Evolutionary conservation across 2,797 vertebrate genomes (phyloP).

Genomic region (Acomys russatus): DNA sequence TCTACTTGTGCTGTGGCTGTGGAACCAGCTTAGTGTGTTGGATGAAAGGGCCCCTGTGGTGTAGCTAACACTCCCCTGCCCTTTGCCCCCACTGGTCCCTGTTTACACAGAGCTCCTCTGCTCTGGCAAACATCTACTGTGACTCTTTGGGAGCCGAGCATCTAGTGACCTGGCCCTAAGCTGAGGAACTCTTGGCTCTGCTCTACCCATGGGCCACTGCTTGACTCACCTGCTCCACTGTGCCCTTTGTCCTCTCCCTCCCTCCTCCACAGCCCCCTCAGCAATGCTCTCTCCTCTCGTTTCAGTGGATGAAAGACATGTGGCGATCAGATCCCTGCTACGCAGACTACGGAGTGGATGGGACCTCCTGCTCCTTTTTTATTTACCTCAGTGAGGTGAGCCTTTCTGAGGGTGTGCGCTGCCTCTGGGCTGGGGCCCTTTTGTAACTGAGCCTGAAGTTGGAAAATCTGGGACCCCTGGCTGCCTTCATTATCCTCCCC

Average conservation of each 20-base stretch:
- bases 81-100: not conserved
- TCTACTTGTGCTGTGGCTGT: not conserved
- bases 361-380: conserved; percentile 98
- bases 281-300: conserved; percentile 43
- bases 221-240: not conserved
- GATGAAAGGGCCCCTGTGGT: not conserved
- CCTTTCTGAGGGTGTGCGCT: not conserved
- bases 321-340: conserved; percentile 99
- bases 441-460: not conserved
- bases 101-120: not conserved
- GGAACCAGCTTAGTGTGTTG: not conserved
- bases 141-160: not conserved
- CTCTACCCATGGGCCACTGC: not conserved
- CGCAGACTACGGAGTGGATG: conserved; percentile 96
- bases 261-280: not conserved
- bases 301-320: conserved; percentile 99
- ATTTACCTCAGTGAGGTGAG: conserved; percentile 99
- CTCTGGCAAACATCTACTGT: not conserved
- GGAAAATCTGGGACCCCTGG: not conserved
- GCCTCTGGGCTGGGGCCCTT: not conserved
- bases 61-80: not conserved
- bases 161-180: not conserved
- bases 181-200: not conserved
- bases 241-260: not conserved
- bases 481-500: not conserved